phyloP scores from a whole-genome alignment of 1,140 invertebrate genomes.

The Drosophila malerkotliana region DNA sequence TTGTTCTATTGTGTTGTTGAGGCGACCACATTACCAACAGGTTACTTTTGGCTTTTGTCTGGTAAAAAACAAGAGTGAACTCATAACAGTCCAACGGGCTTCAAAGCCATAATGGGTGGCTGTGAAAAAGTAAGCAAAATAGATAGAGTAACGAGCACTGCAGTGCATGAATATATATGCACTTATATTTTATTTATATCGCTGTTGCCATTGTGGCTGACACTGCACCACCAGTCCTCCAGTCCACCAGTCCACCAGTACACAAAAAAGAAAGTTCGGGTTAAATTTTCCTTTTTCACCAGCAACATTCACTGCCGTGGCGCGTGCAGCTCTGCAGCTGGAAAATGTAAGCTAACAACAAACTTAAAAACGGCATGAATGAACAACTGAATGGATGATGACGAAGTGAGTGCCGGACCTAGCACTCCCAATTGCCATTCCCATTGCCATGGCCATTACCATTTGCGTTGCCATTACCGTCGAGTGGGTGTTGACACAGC shows the following conservation, averaged over 20 bases:
- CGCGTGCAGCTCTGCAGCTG: conserved; percentile 48
- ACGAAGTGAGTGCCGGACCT: conserved; percentile 59
- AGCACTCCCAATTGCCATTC: conserved; percentile 51
- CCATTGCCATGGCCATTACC: conserved; percentile 45
- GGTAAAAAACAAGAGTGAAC: conserved; percentile 60
- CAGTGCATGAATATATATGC: conserved; percentile 24
- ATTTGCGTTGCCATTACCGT: conserved; percentile 36
- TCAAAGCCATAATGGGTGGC: conserved; percentile 52
- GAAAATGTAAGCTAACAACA: conserved; percentile 68
- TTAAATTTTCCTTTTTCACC: conserved; percentile 73
- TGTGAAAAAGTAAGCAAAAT: conserved; percentile 21
- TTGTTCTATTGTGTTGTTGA: conserved; percentile 78
- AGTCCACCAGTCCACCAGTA: conserved; percentile 29
- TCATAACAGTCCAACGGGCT: conserved; percentile 68
- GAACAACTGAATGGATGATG: conserved; percentile 50
- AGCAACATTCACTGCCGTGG: conserved; percentile 72
- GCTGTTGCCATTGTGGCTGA: conserved; percentile 54
- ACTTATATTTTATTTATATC: conserved; percentile 77
- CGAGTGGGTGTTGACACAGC: conserved; percentile 55
- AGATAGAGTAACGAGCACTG: conserved; percentile 14
- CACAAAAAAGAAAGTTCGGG: conserved; percentile 78
- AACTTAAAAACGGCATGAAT: conserved; percentile 69
- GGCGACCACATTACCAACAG: conserved; percentile 58
- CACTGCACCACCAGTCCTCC: conserved; percentile 40
- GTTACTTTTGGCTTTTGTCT: conserved; percentile 48